Percentiles rank a stretch among this genome's conserved stretches.
Conservation (phyloP, 2,797 vertebrate species). For the Pseudomugil tenellus region DNA sequence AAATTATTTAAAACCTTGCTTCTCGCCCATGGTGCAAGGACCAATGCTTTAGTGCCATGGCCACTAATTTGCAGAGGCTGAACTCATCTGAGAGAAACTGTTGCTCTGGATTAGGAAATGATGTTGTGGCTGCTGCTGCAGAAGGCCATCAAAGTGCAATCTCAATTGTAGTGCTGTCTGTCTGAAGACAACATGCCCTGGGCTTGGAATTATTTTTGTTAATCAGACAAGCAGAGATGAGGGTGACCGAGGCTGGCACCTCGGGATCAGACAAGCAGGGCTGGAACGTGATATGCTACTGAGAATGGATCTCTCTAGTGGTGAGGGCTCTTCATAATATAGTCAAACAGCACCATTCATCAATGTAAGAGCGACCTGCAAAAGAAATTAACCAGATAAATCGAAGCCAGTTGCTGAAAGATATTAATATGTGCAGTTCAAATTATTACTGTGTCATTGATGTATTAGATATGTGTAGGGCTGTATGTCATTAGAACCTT, state of each 20-base stretch:
- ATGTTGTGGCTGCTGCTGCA: conserved; percentile 33
- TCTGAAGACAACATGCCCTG: conserved; percentile 57
- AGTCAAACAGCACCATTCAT: conserved; percentile 28
- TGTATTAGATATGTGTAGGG: conserved; percentile 14
- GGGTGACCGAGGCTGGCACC: conserved; percentile 57
- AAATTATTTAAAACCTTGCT: conserved; percentile 79
- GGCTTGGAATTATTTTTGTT: conserved; percentile 65
- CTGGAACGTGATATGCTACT: conserved; percentile 18
- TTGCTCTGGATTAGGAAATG: conserved; percentile 59
- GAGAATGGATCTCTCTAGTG: conserved; percentile 29
- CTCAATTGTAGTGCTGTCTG: conserved; percentile 37
- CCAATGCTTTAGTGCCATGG: conserved; percentile 43
- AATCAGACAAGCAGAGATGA: conserved; percentile 63
- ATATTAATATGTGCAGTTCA: conserved; percentile 29
- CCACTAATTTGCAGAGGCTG: conserved; percentile 68
- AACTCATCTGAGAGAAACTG: conserved; percentile 70
- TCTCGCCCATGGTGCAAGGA: conserved; percentile 60
- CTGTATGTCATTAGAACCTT: conserved; percentile 18
- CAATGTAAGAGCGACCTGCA: conserved; percentile 10
- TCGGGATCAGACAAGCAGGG: conserved; percentile 38
- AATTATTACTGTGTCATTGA: conserved; percentile 17
- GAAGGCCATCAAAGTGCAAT: conserved; percentile 61
- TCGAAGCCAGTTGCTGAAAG: conserved; percentile 25
- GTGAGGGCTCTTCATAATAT: conserved; percentile 23
- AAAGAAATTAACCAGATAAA: conserved; percentile 32